phyloP scores from a whole-genome alignment of 2,113 vertebrate genomes.

The Aplodontia rufa region DNA sequence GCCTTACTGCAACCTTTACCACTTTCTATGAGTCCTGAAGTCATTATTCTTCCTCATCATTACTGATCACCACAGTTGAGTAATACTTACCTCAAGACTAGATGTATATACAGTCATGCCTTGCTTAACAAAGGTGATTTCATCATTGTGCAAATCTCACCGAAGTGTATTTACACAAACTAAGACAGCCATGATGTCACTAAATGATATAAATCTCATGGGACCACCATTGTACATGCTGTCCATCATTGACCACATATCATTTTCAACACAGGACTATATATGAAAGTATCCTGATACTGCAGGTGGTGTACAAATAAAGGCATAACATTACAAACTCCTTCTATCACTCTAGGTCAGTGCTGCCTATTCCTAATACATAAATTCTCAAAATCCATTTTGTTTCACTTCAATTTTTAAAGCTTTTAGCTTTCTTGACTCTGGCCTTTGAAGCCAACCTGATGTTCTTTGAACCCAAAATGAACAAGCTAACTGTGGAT shows the following conservation, averaged over 20 bases:
- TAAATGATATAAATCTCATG: too few relatives aligned
- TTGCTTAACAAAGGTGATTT: neutral
- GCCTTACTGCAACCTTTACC: too few relatives aligned
- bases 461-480: neutral
- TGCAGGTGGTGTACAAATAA: neutral
- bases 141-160: neutral
- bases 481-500: neutral
- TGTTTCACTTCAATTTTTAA: neutral
- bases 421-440: neutral
- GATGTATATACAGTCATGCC: neutral
- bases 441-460: neutral
- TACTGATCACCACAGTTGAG: neutral
- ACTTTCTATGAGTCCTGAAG: neutral
- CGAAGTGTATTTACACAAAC: neutral
- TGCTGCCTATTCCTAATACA: neutral
- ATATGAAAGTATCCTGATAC: neutral
- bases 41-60: neutral
- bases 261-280: neutral
- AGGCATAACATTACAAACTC: neutral
- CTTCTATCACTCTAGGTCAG: neutral
- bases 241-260: too few relatives aligned
- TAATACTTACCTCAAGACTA: neutral
- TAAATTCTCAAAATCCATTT: neutral
- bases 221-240: too few relatives aligned
- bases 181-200: neutral